Base-by-base conservation (phyloP, 2,113 vertebrate genomes). In the Rhea americana region DNA sequence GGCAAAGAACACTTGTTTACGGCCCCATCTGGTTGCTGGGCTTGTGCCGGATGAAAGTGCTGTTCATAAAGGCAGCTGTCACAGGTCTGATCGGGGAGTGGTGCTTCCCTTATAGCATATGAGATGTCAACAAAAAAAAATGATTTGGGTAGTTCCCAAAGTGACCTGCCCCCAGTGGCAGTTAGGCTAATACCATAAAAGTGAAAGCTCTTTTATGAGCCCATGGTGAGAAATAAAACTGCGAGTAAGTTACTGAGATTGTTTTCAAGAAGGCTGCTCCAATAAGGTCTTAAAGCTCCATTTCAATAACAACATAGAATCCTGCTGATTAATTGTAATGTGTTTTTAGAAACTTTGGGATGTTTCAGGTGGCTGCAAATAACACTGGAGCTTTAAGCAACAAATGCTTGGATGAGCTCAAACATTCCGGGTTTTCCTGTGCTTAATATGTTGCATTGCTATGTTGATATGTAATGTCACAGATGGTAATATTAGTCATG, bases 401-500 rank as follows among this genome's bases (percentile, higher is more conserved):
- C 93, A 97, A 98, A 97, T 88, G 89, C 84, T 97, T 96, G 96
- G 97, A 97, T 96, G 96, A 97, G 93, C 92, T 96, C 92, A 94
- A 97, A 89, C 97, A 97, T 97, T 98, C 97, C 26, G 58, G 91
- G 91, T 95, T 97, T 97, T 97, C 97, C 97, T 97, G 96, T 94
- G 89, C 93, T 97, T 97, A 97, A 97, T 97, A 97, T 95, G 97
- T 98, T 97, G 97, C 98, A 98, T 98, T 98, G 95, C 96, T 97
- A 96, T 98, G 97, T 97, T 97, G 96, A 97, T 98, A 97, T 97
- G 98, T 98, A 98, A 98, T 98, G 97, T 97, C 98, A 98, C 98
- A 98, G 98, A 98, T 98, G 98, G 98, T 97, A 96, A 97, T 97
- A 98, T 98, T 98, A 98, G 97, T 98, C 98, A 98, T 97, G 97